These are phyloP conservation scores for Poicephalus gulielmi DNA, from an alignment of 2,113 vertebrate species.

Conservation along the genomic window DNA sequence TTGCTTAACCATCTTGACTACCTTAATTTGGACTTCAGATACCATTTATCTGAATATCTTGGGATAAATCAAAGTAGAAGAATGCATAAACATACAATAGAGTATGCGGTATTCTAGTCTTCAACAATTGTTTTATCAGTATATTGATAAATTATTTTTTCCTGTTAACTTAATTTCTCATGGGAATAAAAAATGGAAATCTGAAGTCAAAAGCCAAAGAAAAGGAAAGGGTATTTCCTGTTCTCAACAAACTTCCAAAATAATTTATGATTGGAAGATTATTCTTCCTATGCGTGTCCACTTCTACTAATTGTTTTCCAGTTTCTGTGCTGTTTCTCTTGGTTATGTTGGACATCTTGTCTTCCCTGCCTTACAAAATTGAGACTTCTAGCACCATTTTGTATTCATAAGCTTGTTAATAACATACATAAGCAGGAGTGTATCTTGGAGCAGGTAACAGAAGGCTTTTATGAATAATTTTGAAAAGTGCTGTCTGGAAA, in stretches of 20 bases:
- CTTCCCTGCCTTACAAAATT: background rate
- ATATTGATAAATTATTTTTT: background rate
- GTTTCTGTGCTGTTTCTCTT: background rate
- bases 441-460: background rate
- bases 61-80: background rate
- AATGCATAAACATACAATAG: background rate
- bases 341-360: background rate
- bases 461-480: background rate
- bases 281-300: background rate
- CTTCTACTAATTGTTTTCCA: background rate
- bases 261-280: background rate
- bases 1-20: background rate
- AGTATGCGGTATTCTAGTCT: background rate
- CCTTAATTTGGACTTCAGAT: background rate
- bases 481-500: background rate
- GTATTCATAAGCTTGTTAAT: background rate
- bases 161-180: background rate
- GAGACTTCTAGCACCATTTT: background rate
- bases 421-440: background rate
- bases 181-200: background rate
- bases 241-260: background rate
- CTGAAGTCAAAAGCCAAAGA: background rate
- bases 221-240: background rate
- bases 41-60: background rate
- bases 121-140: background rate